Evolutionary conservation across 2,797 vertebrate species (phyloP), one percentile per base, ranked within the genome.

Genomic region (Pipistrellus pipistrellus): DNA sequence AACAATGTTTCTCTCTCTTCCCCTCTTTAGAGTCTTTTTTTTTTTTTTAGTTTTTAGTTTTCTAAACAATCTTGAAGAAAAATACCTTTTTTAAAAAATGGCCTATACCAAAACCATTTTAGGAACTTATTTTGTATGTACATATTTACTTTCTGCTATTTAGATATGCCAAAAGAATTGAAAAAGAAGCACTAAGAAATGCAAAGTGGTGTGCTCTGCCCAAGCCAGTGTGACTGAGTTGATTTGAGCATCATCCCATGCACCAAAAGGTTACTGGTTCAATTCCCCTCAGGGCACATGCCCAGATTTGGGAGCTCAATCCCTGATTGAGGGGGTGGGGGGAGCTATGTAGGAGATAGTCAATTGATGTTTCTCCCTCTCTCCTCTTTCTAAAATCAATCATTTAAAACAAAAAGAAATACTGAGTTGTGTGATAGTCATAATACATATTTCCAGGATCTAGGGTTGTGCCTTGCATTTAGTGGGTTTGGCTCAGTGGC

Each of bases 121-220:
- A 87, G 92, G 77, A 91, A 85, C 68, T 51, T 91, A 46, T 91
- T 90, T 53, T 91, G 8, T 95, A 66, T 93, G 59, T 95, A 77
- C 82, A 57, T 90, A 93, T 72, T 82, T 72, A 73, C 78, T 94
- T 93, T 93, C 64, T 96, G 94, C 59, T 53, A 68, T 76, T 90
- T 93, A 96, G 51, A 41, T 87, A 94, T 48, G 13, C 46, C 51
- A 83, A 85, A 92, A 95, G 64, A 83, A 87, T 11, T 78, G 23
- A 76, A 91, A 91, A 93, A 92, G 94, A 95, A 91, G 87, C 95
- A 95, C 84, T 89, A 73, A 85, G 93, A 92, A 85, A 41, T 30
- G 78, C 38, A 30, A 41, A 59, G 57, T 14, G 27, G 57, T 59
- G 25, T 27, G 57, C 57, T 25, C 25, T 59, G 57, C 57, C 57